Conservation (phyloP, 2,797 vertebrate genomes). For the Sebastes trivittatus region DNA sequence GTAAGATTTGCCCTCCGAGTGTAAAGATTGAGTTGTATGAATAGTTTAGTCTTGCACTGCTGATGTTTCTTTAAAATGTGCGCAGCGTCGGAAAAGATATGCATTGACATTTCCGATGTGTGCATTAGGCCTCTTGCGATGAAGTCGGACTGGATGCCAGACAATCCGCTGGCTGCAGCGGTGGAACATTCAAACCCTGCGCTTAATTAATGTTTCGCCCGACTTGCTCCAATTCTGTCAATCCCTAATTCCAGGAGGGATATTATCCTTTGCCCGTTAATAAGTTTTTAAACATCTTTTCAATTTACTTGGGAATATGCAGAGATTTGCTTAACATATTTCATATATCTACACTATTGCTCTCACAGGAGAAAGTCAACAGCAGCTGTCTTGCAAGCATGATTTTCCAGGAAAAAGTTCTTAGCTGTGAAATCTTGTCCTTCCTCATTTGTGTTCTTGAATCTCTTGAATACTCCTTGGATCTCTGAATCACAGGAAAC, state of each 20-base stretch:
- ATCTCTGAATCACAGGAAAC: constrained; percentile 8
- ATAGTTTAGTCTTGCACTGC: constrained; percentile 10
- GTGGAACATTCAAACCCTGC: constrained; percentile 60
- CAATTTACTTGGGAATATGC: constrained; percentile 69
- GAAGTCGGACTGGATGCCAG: constrained; percentile 33
- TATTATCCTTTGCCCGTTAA: constrained; percentile 76
- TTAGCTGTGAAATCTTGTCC: constrained; percentile 8
- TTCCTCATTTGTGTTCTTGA: constrained; percentile 14
- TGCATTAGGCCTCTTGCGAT: constrained; percentile 10
- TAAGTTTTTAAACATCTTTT: constrained; percentile 76
- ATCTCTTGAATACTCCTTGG: constrained; percentile 19
- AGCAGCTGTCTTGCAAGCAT: constrained; percentile 32
- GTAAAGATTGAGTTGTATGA: constrained; percentile 32
- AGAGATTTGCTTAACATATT: constrained; percentile 71
- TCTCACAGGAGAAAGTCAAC: constrained; percentile 53
- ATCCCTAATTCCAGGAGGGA: constrained; percentile 78
- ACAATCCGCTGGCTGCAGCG: constrained; percentile 38
- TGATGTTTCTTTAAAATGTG: constrained; percentile 28
- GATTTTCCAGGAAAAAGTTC: constrained; percentile 12
- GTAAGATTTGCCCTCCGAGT: constrained; percentile 27
- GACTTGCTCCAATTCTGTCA: constrained; percentile 82
- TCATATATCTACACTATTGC: constrained; percentile 55
- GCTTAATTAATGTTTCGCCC: constrained; percentile 80
- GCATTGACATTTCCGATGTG: constrained; percentile 47
- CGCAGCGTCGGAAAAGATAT: constrained; percentile 1